Evolutionary conservation across 2,888 invertebrate genomes (phyloP).

Genomic region (Eilema sororculum): DNA sequence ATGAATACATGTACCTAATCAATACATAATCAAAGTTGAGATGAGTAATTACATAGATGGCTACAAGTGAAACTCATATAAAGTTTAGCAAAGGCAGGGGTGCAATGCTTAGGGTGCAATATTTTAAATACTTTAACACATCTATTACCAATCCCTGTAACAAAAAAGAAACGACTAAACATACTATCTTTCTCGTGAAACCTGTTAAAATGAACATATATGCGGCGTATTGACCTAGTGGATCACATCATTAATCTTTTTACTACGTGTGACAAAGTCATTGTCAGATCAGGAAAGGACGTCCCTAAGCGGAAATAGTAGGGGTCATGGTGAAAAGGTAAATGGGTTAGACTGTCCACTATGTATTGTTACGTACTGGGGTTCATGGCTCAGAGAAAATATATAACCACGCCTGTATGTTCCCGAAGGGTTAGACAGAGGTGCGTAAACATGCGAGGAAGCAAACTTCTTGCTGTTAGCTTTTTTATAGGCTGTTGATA

Average conservation of each 20-base stretch:
- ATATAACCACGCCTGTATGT: background rate
- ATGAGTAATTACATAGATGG: no score
- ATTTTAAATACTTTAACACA: no score
- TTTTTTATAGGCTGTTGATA: no score
- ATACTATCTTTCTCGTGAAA: background rate
- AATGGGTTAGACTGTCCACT: conserved; percentile 1
- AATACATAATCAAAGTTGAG: no score
- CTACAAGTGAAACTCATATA: no score
- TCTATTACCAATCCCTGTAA: no score
- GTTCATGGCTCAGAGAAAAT: background rate
- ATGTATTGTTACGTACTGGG: conserved; percentile 6
- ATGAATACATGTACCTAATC: no score
- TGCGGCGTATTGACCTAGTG: conserved; percentile 1
- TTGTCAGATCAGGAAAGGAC: conserved; percentile 2
- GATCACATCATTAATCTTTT: conserved; percentile 17
- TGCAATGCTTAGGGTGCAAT: no score
- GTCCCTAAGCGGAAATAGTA: conserved; percentile 11
- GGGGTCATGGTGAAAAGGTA: conserved; percentile 9
- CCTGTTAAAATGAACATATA: conserved; percentile 2
- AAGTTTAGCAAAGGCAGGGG: no score
- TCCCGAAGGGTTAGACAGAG: no score
- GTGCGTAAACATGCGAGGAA: background rate
- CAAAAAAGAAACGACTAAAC: background rate
- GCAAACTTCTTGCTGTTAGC: no score
- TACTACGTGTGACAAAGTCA: conserved; percentile 17